These are phyloP conservation scores for Papilio demoleus DNA, from an alignment of 2,888 invertebrate genomes.

Conservation along the genomic window DNA sequence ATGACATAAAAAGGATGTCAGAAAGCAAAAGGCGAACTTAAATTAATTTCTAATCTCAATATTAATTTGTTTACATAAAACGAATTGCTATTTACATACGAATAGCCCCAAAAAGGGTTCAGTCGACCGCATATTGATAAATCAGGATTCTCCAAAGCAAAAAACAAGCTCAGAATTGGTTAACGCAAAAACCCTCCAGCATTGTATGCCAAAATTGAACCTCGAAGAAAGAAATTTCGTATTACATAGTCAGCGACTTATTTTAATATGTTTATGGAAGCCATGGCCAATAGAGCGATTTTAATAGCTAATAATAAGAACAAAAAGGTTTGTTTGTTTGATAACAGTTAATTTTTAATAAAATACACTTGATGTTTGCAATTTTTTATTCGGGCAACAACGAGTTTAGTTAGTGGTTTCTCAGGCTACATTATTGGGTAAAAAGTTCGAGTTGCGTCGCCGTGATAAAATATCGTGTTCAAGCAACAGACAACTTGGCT, in stretches of 20 bases:
- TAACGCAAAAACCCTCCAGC: slow-evolving; percentile 8
- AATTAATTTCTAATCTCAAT: neutral
- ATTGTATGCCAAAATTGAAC: slow-evolving; percentile 22
- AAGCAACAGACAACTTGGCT: no score
- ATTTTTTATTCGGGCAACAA: no score
- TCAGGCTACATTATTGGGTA: no score
- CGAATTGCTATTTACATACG: slow-evolving; percentile 3
- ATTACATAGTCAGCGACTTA: neutral
- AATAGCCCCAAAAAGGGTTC: neutral
- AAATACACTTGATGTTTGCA: no score
- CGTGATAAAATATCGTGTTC: no score
- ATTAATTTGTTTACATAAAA: neutral
- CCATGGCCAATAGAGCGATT: neutral
- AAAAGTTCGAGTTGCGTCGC: no score
- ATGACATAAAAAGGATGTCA: neutral
- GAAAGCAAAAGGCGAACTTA: neutral
- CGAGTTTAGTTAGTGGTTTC: no score
- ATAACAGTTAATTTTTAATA: no score
- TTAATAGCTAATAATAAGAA: neutral
- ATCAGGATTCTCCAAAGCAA: slow-evolving; percentile 14
- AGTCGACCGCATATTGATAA: slow-evolving; percentile 9
- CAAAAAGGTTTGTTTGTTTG: neutral
- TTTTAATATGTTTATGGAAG: neutral
- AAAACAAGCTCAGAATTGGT: neutral
- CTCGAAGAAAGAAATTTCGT: neutral